phyloP scores from a whole-genome alignment of 2,113 vertebrate genomes.

The Glareola pratincola region DNA sequence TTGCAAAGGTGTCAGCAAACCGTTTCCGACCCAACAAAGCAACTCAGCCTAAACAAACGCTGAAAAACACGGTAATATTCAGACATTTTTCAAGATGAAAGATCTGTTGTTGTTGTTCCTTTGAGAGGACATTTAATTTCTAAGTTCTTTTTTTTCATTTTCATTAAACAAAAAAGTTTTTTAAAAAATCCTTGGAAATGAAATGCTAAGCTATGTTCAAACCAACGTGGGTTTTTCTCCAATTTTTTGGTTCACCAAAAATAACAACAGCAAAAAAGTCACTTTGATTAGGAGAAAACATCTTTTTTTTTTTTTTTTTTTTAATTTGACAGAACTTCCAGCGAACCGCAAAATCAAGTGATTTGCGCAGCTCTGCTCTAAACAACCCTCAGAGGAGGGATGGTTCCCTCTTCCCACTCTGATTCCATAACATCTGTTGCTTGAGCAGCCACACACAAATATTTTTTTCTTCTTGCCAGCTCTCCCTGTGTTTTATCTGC shows the following conservation, averaged over 20 bases:
- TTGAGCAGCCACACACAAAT: neutral
- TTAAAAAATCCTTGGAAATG: neutral
- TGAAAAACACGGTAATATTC: neutral
- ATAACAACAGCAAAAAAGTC: neutral
- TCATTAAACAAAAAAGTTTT: neutral
- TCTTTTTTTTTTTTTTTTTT: neutral
- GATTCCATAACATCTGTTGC: slow-evolving; percentile 26
- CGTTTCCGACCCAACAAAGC: neutral
- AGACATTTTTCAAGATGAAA: neutral
- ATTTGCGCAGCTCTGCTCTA: slow-evolving; percentile 23
- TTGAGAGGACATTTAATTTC: slow-evolving; percentile 8
- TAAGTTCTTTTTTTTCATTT: neutral
- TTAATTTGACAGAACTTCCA: slow-evolving; percentile 24
- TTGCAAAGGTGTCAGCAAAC: neutral
- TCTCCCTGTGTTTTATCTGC: neutral
- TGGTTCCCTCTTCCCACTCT: neutral
- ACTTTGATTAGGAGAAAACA: neutral
- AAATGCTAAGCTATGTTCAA: neutral
- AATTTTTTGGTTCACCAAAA: slow-evolving; percentile 43
- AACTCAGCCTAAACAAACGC: neutral
- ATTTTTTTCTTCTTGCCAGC: neutral
- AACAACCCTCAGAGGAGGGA: slow-evolving; percentile 23
- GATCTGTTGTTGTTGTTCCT: slow-evolving; percentile 4
- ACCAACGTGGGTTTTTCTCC: neutral
- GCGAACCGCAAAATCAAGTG: slow-evolving; percentile 36